A percentile compares a stretch with the other conserved stretches of the same genome.
Conservation (phyloP, 1,140 invertebrate species). For the Episyrphus balteatus region DNA sequence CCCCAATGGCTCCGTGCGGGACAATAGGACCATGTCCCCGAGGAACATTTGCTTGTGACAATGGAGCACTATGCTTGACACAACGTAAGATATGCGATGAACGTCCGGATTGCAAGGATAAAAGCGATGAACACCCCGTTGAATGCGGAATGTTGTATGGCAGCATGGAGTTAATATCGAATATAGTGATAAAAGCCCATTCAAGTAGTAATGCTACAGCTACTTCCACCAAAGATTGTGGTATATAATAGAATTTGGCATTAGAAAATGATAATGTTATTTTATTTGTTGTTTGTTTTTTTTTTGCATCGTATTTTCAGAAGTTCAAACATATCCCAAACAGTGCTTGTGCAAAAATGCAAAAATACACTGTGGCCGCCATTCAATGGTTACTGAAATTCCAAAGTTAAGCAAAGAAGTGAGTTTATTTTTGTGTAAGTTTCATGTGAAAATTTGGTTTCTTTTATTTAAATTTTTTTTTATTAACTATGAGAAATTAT, state of each 20-base stretch:
- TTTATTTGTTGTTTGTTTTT: background rate
- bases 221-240: background rate
- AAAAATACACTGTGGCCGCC: constrained; percentile 20
- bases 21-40: constrained; percentile 42
- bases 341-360: constrained; percentile 17
- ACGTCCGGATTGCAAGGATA: constrained; percentile 52
- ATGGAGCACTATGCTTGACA: constrained; percentile 56
- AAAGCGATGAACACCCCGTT: constrained; percentile 47
- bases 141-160: constrained; percentile 33
- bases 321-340: constrained; percentile 29
- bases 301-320: constrained; percentile 6
- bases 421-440: background rate
- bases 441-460: background rate
- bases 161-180: constrained; percentile 23
- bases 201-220: constrained; percentile 3
- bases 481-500: constrained; percentile 1
- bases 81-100: constrained; percentile 55
- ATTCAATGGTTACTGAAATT: constrained; percentile 17
- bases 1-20: too few species aligned
- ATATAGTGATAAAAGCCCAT: background rate
- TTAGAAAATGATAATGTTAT: too few species aligned
- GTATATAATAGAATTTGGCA: too few species aligned
- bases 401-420: constrained; percentile 22
- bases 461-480: background rate
- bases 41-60: constrained; percentile 56